Percentiles rank a stretch among this genome's conserved stretches.
phyloP scores from a whole-genome alignment of 2,888 invertebrate species.

The Chaetoderma sp. region DNA sequence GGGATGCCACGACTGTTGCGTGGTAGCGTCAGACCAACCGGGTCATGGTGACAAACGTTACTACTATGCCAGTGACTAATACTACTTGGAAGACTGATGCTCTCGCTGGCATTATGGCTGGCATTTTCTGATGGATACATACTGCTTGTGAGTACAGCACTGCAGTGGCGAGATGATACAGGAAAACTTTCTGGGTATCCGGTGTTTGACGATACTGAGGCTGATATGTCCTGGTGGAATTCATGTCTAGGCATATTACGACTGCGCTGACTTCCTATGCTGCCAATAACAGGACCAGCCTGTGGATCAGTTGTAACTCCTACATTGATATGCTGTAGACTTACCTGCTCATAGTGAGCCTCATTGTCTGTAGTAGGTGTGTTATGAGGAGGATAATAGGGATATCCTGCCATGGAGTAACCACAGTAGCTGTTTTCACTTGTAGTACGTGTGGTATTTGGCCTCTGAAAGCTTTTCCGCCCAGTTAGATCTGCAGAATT shows the following conservation, averaged over 20 bases:
- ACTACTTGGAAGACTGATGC: constrained; percentile 48
- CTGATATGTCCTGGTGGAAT: constrained; percentile 36
- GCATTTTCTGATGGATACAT: neutral
- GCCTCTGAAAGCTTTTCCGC: constrained; percentile 37
- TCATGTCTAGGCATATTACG: too few relatives aligned
- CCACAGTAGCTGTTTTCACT: constrained; percentile 14
- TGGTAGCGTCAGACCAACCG: neutral
- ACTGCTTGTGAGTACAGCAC: neutral
- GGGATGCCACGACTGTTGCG: constrained; percentile 23
- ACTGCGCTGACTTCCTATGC: too few relatives aligned
- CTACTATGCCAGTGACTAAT: constrained; percentile 44
- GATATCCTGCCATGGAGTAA: constrained; percentile 38
- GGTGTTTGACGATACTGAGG: constrained; percentile 30
- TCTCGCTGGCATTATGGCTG: constrained; percentile 28
- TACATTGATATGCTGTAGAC: constrained; percentile 11
- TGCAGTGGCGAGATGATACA: too few relatives aligned
- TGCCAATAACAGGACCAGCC: too few relatives aligned
- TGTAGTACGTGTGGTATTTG: constrained; percentile 15
- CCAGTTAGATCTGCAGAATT: constrained; percentile 11
- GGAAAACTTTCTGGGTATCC: too few relatives aligned
- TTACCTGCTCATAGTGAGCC: constrained; percentile 32
- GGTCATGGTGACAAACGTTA: constrained; percentile 30
- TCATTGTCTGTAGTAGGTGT: constrained; percentile 50
- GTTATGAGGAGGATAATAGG: constrained; percentile 50
- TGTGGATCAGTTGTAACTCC: neutral